These are phyloP conservation scores for Zophobas atratus DNA, from an alignment of 1,140 invertebrate species.

Conservation along the genomic window DNA sequence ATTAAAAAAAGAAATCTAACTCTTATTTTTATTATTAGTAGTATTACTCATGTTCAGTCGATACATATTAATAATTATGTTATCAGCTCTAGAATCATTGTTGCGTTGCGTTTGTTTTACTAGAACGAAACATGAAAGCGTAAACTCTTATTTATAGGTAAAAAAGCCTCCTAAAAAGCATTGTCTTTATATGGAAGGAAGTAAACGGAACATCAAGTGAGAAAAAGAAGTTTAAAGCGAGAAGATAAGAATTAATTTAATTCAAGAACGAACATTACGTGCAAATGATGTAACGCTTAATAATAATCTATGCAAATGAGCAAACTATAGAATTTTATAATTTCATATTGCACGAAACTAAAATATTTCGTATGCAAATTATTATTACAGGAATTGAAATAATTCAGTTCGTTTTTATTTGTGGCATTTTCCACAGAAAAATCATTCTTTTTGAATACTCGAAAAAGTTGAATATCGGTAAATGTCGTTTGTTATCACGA, in stretches of 20 bases:
- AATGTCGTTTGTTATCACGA: too few relatives aligned
- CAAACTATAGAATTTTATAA: background rate
- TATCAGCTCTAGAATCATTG: background rate
- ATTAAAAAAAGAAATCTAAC: conserved; percentile 12
- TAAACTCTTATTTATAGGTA: conserved; percentile 7
- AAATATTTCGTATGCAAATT: background rate
- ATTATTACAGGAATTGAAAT: too few relatives aligned
- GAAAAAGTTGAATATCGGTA: too few relatives aligned
- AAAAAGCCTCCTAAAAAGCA: background rate
- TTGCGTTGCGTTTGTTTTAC: too few relatives aligned
- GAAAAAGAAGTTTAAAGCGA: conserved; percentile 5
- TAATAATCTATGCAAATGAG: conserved; percentile 15
- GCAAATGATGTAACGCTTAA: conserved; percentile 26
- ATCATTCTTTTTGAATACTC: too few relatives aligned
- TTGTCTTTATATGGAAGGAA: background rate
- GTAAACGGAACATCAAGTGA: conserved; percentile 9
- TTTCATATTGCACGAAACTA: background rate
- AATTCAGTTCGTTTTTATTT: too few relatives aligned
- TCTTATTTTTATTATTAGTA: conserved; percentile 17
- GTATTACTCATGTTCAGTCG: background rate
- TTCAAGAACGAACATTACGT: conserved; percentile 18
- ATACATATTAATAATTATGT: background rate
- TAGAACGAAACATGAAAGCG: conserved; percentile 1
- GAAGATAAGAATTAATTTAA: conserved; percentile 23
- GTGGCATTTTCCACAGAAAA: too few relatives aligned